Evolutionary conservation across 2,797 vertebrate genomes (phyloP), one percentile per base, ranked within the genome.

Genomic region (Enteromius mattozi): DNA sequence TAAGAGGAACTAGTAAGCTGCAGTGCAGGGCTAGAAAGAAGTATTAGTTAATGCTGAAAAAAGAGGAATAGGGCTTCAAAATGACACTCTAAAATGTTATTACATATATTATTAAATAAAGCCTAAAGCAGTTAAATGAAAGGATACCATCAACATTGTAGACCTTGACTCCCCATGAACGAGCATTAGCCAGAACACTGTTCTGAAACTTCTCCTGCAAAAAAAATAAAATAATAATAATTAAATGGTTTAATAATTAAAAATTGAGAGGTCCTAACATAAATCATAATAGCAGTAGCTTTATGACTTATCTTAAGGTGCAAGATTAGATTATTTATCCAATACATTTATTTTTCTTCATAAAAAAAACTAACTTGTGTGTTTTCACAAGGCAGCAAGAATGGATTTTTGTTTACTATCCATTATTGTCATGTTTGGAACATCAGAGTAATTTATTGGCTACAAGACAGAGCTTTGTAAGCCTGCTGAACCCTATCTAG

Each of bases 101-200:
- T 5, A 3, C 17, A 45, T 72, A 47, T 35, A 30, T 24, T 70
- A 13, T 45, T 2, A 8, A 47, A 8, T 30, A 24, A 24, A 3
- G 42, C 24, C 3, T 30, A 49, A 19, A 66, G 42, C 3, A 19
- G 65, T 10, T 4, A 59, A 14, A 42, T 45, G 63, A 91, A 96
- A 96, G 95, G 92, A 96, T 97, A 97, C 96, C 95, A 16, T 97
- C 96, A 76, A 94, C 94, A n/a, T 92, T 92, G 81, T 97, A 86
- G 86, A 97, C 94, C 92, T 92, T 95, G 76, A 97, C 95, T 65
- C 97, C 96, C 97, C 96, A 98, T 37, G 94, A 94, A 45, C 88
- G 92, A 24, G 97, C 95, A 0, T 85, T 96, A 88, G 91, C 88
- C 86, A 97, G 92, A 86, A 96, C 93, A 81, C 89, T 96, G 86